These are phyloP conservation scores for Siderastrea radians DNA, from an alignment of 92 coral and sea anemone species.

Conservation along the genomic window DNA sequence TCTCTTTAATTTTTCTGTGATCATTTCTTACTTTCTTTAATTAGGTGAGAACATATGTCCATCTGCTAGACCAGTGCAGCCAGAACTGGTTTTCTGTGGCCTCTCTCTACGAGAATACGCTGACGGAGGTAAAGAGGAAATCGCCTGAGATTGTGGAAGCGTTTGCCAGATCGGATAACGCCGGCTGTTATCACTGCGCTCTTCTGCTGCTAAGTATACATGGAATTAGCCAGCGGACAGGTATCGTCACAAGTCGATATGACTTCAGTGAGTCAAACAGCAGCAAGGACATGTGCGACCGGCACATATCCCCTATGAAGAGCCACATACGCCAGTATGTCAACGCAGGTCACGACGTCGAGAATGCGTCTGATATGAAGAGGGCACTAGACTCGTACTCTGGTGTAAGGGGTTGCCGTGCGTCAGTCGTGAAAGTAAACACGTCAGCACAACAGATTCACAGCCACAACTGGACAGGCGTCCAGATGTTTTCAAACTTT, in stretches of 20 bases:
- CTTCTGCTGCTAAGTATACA: slow-evolving; percentile 29
- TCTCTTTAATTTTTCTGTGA: too few species aligned
- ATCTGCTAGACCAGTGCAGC: neutral
- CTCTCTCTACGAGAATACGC: neutral
- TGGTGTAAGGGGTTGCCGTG: slow-evolving; percentile 34
- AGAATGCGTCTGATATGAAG: slow-evolving; percentile 32
- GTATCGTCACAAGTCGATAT: slow-evolving; percentile 5
- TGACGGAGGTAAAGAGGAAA: too few species aligned
- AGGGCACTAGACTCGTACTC: slow-evolving; percentile 19
- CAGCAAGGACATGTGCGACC: slow-evolving; percentile 37
- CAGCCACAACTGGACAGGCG: slow-evolving; percentile 29
- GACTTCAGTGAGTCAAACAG: slow-evolving; percentile 8
- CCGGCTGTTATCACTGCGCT: slow-evolving; percentile 1
- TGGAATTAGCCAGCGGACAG: slow-evolving; percentile 39
- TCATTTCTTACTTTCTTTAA: too few species aligned
- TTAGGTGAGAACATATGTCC: too few species aligned
- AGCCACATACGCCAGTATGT: slow-evolving; percentile 42
- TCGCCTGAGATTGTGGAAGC: slow-evolving; percentile 14
- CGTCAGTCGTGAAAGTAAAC: slow-evolving; percentile 28
- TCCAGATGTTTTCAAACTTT: slow-evolving; percentile 41
- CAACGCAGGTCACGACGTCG: slow-evolving; percentile 39
- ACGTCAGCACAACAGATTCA: slow-evolving; percentile 13
- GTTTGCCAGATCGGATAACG: slow-evolving; percentile 19
- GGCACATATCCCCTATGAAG: slow-evolving; percentile 37
- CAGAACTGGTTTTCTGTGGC: neutral